A percentile compares a stretch with the other conserved stretches of the same genome.
These are phyloP conservation scores for Cephus spinipes DNA, from an alignment of 2,888 invertebrate species.

Conservation along the genomic window DNA sequence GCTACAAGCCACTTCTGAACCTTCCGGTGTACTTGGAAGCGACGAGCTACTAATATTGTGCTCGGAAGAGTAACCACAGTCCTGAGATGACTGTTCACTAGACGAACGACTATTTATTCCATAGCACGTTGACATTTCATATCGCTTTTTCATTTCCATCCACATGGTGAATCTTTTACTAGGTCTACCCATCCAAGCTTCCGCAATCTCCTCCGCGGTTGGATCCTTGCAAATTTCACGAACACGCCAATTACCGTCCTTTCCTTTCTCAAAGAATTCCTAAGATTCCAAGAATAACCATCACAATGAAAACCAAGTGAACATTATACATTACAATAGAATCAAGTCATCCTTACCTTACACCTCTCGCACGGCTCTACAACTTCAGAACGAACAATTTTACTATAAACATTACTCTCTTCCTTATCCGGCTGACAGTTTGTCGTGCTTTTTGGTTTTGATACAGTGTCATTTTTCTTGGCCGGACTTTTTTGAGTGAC, in stretches of 20 bases:
- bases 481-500: constrained; percentile 26
- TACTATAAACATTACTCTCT: constrained; percentile 30
- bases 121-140: constrained; percentile 44
- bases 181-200: constrained; percentile 55
- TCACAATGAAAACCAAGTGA: constrained; percentile 6
- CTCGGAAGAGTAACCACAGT: constrained; percentile 91
- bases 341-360: constrained; percentile 32
- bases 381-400: constrained; percentile 39
- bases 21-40: constrained; percentile 87
- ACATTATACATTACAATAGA: neutral
- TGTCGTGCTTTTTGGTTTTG: constrained; percentile 38
- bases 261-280: constrained; percentile 44
- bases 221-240: constrained; percentile 44
- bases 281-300: constrained; percentile 15
- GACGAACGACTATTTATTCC: constrained; percentile 68
- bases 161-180: constrained; percentile 55
- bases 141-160: constrained; percentile 53
- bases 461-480: constrained; percentile 34
- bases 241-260: constrained; percentile 40
- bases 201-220: constrained; percentile 50
- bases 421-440: constrained; percentile 54
- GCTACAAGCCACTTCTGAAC: constrained; percentile 90
- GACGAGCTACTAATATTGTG: constrained; percentile 84
- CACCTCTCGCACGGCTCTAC: constrained; percentile 36
- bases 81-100: constrained; percentile 78